phyloP scores from a whole-genome alignment of 1,140 invertebrate genomes.

The Calosoma granatense region DNA sequence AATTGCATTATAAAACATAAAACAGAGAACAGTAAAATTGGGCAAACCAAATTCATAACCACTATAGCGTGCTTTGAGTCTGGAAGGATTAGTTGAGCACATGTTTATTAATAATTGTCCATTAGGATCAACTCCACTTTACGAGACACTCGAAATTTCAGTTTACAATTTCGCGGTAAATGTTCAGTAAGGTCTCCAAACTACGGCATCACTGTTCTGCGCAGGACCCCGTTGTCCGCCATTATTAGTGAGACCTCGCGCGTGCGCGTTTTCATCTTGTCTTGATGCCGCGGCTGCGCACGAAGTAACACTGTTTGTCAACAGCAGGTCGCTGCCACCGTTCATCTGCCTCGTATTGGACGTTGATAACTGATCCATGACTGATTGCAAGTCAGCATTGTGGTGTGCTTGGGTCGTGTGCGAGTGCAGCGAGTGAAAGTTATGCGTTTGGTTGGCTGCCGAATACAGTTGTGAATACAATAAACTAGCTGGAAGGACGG shows the following conservation, averaged over 20 bases:
- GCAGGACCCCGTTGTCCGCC: constrained; percentile 48
- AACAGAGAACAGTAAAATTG: background rate
- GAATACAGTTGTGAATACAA: constrained; percentile 75
- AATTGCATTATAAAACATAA: background rate
- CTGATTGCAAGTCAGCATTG: constrained; percentile 54
- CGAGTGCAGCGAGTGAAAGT: constrained; percentile 56
- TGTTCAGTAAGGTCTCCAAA: constrained; percentile 48
- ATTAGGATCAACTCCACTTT: no score
- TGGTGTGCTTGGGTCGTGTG: constrained; percentile 52
- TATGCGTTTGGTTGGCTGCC: constrained; percentile 64
- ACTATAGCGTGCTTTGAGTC: background rate
- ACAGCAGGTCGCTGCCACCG: constrained; percentile 41
- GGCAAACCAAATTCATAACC: background rate
- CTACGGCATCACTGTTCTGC: constrained; percentile 52
- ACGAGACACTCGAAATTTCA: no score
- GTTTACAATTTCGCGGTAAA: background rate
- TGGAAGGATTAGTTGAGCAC: background rate
- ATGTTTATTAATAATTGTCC: no score
- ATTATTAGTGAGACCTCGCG: constrained; percentile 44
- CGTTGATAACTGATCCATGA: constrained; percentile 61
- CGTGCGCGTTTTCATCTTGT: constrained; percentile 42
- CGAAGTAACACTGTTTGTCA: constrained; percentile 44
- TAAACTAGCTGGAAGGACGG: constrained; percentile 64
- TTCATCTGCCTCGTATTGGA: constrained; percentile 43
- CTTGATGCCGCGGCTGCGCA: constrained; percentile 47